Percentiles rank a stretch among this genome's conserved stretches.
phyloP scores from a whole-genome alignment of 2,113 vertebrate species.

The Pleuronectes platessa region DNA sequence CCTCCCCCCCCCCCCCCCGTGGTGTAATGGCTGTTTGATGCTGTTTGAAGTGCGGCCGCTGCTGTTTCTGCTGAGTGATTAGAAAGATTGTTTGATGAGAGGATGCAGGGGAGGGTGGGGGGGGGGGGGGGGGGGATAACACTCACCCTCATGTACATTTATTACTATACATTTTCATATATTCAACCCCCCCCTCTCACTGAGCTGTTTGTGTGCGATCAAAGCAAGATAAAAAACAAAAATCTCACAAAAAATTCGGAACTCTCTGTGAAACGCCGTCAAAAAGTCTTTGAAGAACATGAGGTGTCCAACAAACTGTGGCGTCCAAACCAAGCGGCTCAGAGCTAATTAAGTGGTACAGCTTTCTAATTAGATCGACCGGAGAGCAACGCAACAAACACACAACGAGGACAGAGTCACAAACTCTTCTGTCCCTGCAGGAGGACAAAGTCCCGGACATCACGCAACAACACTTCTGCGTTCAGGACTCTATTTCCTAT shows the following conservation, averaged over 20 bases:
- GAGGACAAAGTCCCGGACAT: neutral
- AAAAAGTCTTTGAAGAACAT: constrained; percentile 68
- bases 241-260: constrained; percentile 2
- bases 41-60: constrained; percentile 56
- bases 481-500: no score
- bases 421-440: constrained; percentile 1
- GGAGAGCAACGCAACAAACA: constrained; percentile 12
- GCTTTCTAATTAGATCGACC: constrained; percentile 24
- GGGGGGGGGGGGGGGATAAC: neutral
- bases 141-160: neutral
- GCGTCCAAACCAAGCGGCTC: constrained; percentile 23
- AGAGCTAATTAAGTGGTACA: constrained; percentile 47
- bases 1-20: constrained; percentile 23
- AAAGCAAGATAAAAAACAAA: constrained; percentile 45
- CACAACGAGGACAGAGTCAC: neutral
- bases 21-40: constrained; percentile 32
- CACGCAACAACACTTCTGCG: no score
- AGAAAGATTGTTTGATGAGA: constrained; percentile 60
- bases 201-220: constrained; percentile 44
- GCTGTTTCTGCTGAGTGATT: constrained; percentile 56
- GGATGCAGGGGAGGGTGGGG: neutral
- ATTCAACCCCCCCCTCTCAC: neutral
- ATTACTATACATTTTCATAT: neutral
- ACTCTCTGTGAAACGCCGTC: constrained; percentile 26
- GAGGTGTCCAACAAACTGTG: constrained; percentile 30